Conservation (phyloP, 2,797 vertebrate species). For the Pangasius macronema region DNA sequence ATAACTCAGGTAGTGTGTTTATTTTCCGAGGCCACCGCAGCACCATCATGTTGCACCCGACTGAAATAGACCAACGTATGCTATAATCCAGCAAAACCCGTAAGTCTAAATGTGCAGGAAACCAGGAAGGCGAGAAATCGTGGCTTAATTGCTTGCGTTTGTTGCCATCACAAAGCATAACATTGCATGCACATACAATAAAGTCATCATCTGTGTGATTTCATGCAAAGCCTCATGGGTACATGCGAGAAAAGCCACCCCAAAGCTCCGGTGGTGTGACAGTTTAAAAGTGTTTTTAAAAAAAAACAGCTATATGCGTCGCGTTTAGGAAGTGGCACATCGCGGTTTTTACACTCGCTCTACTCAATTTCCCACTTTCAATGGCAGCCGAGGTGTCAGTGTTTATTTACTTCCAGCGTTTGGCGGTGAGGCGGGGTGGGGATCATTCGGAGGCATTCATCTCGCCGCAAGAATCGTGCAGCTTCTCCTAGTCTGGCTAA, state of each 20-base stretch:
- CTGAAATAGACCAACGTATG: background rate
- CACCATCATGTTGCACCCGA: background rate
- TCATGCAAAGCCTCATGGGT: background rate
- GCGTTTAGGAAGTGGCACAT: background rate
- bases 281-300: constrained; percentile 17
- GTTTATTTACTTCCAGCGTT: constrained; percentile 47
- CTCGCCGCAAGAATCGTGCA: constrained; percentile 65
- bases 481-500: constrained; percentile 70
- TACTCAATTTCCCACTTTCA: constrained; percentile 1
- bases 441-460: constrained; percentile 66
- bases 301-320: background rate
- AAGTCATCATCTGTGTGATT: constrained; percentile 19
- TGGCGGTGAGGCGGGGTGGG: background rate
- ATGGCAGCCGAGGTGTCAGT: constrained; percentile 7
- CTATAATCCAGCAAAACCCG: background rate
- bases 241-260: background rate
- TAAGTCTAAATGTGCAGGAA: background rate
- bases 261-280: background rate
- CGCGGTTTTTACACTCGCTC: background rate
- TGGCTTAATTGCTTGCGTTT: background rate
- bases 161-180: background rate
- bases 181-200: background rate
- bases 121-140: background rate
- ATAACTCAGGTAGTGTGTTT: background rate
- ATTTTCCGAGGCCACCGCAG: background rate